These are phyloP conservation scores for Magallana gigas DNA, from an alignment of 1,140 invertebrate genomes.

Conservation along the genomic window DNA sequence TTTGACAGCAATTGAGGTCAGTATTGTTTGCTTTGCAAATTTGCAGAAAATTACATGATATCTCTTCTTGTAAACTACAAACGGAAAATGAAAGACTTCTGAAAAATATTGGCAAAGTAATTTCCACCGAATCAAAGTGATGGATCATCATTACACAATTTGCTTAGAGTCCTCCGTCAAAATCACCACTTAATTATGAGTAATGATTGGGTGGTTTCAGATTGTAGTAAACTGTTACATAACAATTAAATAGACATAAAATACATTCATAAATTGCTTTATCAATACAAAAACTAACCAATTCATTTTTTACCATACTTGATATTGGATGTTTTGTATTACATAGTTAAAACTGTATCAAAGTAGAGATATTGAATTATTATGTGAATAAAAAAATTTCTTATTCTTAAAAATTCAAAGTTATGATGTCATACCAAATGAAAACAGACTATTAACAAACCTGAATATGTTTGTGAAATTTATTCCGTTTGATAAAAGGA, in stretches of 20 bases:
- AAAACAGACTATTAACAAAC: too few relatives aligned
- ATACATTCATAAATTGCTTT: background rate
- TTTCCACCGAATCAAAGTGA: constrained; percentile 8
- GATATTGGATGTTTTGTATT: too few relatives aligned
- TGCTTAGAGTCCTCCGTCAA: background rate
- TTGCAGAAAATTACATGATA: constrained; percentile 22
- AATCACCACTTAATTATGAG: background rate
- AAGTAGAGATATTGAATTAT: too few relatives aligned
- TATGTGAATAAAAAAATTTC: too few relatives aligned
- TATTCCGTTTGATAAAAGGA: too few relatives aligned
- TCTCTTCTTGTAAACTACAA: background rate
- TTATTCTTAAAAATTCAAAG: too few relatives aligned
- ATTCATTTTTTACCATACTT: too few relatives aligned
- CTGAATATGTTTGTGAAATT: too few relatives aligned
- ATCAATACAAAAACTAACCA: background rate
- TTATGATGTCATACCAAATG: too few relatives aligned
- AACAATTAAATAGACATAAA: constrained; percentile 5
- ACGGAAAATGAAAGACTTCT: background rate
- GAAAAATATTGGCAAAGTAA: background rate
- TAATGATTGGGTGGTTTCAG: background rate
- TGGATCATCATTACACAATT: constrained; percentile 3
- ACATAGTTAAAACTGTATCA: too few relatives aligned
- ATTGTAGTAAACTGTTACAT: constrained; percentile 14
- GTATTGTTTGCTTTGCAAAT: constrained; percentile 14
- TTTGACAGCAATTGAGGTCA: constrained; percentile 17